phyloP scores from a whole-genome alignment of 2,113 vertebrate genomes.

The Percina caprodes region DNA sequence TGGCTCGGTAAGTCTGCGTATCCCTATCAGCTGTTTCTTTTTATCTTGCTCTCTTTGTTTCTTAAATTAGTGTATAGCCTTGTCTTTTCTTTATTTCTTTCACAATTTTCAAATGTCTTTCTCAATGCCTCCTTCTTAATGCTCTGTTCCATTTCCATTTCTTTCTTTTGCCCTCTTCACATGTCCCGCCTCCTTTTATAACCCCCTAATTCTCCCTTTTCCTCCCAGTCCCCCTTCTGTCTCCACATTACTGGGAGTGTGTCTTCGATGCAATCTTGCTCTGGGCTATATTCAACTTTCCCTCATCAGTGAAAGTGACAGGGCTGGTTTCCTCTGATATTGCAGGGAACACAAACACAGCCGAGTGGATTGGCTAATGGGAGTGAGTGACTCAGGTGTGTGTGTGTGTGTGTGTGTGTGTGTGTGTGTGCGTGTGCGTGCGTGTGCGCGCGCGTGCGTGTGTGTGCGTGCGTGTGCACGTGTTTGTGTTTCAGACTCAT shows the following conservation, averaged over 20 bases:
- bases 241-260: conserved; percentile 59
- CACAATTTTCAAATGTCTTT: not conserved
- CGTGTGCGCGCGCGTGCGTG: conserved; percentile 8
- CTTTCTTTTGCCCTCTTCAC: conserved; percentile 26
- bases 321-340: conserved; percentile 67
- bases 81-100: not conserved
- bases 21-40: conserved; percentile 5
- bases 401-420: conserved; percentile 11
- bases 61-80: not conserved
- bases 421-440: conserved; percentile 6
- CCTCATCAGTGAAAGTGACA: conserved; percentile 75
- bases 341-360: conserved; percentile 61
- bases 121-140: not conserved
- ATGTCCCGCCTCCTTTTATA: conserved; percentile 74
- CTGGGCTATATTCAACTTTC: conserved; percentile 69
- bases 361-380: conserved; percentile 62
- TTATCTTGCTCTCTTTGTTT: not conserved
- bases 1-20: conserved; percentile 94
- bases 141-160: not conserved
- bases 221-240: conserved; percentile 39
- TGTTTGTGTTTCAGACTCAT: conserved; percentile 31
- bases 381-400: conserved; percentile 56
- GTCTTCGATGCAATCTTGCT: conserved; percentile 67
- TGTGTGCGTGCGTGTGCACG: conserved; percentile 7
- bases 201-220: conserved; percentile 8